These are phyloP conservation scores for Lepidurus apus DNA, from an alignment of 1,140 invertebrate species.

Conservation along the genomic window DNA sequence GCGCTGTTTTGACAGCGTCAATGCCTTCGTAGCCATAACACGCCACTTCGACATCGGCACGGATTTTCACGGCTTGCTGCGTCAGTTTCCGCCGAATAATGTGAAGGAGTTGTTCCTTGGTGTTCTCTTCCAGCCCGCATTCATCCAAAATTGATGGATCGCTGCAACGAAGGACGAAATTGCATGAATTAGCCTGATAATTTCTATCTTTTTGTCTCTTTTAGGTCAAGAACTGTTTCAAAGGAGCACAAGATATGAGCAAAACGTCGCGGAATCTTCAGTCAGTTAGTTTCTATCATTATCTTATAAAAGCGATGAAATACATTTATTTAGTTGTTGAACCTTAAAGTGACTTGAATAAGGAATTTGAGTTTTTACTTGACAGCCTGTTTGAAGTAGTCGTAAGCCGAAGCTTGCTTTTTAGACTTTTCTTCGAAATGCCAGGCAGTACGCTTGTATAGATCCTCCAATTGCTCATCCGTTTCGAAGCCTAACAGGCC, in stretches of 20 bases:
- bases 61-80: constrained; percentile 95
- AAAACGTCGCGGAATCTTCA: background rate
- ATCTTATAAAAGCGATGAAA: constrained; percentile 2
- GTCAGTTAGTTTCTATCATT: constrained; percentile 30
- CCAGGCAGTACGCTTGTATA: constrained; percentile 98
- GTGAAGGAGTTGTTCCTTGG: constrained; percentile 84
- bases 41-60: constrained; percentile 95
- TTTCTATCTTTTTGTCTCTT: background rate
- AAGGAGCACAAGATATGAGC: too few species aligned
- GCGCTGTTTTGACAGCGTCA: constrained; percentile 92
- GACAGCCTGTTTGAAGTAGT: constrained; percentile 97
- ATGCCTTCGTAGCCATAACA: constrained; percentile 99
- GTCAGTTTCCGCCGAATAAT: constrained; percentile 96
- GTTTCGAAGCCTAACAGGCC: constrained; percentile 86
- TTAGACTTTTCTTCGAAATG: constrained; percentile 97
- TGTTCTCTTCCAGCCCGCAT: constrained; percentile 87
- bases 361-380: constrained; percentile 58
- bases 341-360: background rate
- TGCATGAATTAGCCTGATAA: constrained; percentile 34
- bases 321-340: constrained; percentile 32
- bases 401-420: constrained; percentile 91
- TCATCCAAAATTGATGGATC: constrained; percentile 92
- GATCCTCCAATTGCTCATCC: constrained; percentile 87
- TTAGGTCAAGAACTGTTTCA: background rate
- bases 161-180: constrained; percentile 48